These are phyloP conservation scores for Echiichthys vipera DNA, from an alignment of 2,797 vertebrate genomes.

Conservation along the genomic window DNA sequence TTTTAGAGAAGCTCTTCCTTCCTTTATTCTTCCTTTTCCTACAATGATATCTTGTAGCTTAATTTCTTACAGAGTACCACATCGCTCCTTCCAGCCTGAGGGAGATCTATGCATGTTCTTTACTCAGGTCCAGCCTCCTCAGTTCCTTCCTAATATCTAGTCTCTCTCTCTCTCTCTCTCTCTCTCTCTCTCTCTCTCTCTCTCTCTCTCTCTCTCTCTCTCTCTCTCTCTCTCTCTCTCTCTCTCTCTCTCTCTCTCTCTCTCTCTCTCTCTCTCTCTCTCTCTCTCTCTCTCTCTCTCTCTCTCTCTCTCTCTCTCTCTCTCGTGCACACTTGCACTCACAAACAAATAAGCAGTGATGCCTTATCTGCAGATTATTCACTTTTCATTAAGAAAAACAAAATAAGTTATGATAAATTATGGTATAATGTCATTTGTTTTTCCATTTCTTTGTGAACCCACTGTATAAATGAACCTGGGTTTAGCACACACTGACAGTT, in stretches of 20 bases:
- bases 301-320: conserved; percentile 1
- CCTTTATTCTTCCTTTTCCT: conserved; percentile 49
- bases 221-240: conserved; percentile 1
- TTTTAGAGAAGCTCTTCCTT: conserved; percentile 54
- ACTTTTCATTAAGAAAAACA: conserved; percentile 73
- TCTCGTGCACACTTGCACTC: conserved; percentile 66
- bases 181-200: conserved; percentile 10
- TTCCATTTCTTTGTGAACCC: conserved; percentile 79
- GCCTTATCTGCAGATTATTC: conserved; percentile 94
- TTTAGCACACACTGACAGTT: conserved; percentile 75
- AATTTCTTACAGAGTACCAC: conserved; percentile 57
- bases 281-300: conserved; percentile 18
- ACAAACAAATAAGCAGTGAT: conserved; percentile 93
- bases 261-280: conserved; percentile 24
- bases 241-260: conserved; percentile 69
- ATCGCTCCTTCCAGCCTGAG: conserved; percentile 78
- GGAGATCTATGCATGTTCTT: conserved; percentile 88
- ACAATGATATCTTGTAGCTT: conserved; percentile 51
- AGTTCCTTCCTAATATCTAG: conserved; percentile 76
- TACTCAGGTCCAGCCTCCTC: conserved; percentile 89
- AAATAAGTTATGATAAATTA: conserved; percentile 82
- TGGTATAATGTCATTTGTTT: conserved; percentile 75
- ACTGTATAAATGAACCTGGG: conserved; percentile 81
- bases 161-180: conserved; percentile 69
- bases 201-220: conserved; percentile 30